Percentiles rank a stretch among this genome's conserved stretches.
Evolutionary conservation across 2,797 vertebrate species (phyloP).

Genomic region (Protonibea diacanthus): DNA sequence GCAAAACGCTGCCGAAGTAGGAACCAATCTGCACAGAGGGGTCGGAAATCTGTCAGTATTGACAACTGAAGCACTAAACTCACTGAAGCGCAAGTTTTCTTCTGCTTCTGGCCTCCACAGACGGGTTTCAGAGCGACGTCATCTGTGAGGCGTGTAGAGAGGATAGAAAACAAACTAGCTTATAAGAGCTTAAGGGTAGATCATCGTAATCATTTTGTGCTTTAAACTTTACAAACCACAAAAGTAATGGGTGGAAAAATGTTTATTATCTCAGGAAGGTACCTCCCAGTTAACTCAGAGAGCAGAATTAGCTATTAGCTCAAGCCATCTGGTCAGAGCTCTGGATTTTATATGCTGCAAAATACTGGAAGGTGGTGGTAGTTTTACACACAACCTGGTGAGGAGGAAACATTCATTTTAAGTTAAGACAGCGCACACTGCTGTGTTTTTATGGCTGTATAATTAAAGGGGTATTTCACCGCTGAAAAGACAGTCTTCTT

Average conservation of each 20-base stretch:
- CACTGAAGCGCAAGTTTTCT: background rate
- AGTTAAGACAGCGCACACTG: background rate
- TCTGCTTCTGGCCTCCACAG: background rate
- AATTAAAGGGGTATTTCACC: too few species aligned
- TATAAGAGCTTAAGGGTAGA: background rate
- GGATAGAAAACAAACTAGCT: background rate
- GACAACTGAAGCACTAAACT: background rate
- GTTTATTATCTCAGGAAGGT: background rate
- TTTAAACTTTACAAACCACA: background rate
- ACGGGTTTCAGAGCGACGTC: background rate
- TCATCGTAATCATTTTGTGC: background rate
- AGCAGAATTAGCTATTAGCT: background rate
- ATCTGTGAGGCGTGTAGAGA: background rate
- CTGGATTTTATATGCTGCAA: background rate
- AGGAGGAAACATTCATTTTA: background rate
- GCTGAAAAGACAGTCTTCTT: too few species aligned
- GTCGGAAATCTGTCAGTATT: background rate
- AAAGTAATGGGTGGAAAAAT: background rate
- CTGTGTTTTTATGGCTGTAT: too few species aligned
- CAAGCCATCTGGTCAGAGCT: background rate
- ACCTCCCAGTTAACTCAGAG: background rate
- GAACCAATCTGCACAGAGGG: conserved; percentile 92
- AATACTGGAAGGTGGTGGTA: background rate
- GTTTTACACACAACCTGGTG: background rate
- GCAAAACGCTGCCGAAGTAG: conserved; percentile 96